Base-by-base conservation (phyloP, 2,888 invertebrate genomes). In the Stenodema calcarata region DNA sequence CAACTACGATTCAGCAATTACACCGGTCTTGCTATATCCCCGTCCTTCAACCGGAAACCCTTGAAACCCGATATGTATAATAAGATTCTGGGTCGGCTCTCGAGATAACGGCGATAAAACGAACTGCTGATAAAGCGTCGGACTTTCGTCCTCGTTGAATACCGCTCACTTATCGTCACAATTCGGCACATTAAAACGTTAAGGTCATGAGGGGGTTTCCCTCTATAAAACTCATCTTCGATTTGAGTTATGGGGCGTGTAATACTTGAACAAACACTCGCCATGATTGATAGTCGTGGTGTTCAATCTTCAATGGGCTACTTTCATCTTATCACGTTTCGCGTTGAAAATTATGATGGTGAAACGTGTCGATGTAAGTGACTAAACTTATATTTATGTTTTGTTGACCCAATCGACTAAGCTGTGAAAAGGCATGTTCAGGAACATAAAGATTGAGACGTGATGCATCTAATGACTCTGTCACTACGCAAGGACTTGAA, bases 71-170 rank as follows among this genome's bases (percentile, higher is more conserved):
- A 70, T 54, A n/a, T 70, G 28, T n/a, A n/a, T n/a, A n/a, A n/a
- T n/a, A n/a, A n/a, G n/a, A n/a, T n/a, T n/a, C n/a, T n/a, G n/a
- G n/a, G n/a, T n/a, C n/a, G n/a, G n/a, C n/a, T n/a, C n/a, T n/a
- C n/a, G n/a, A 28, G 70, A 70, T 70, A 28, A 27, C 28, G 70
- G 70, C 35, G 70, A 70, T 70, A 70, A 70, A 16, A 70, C 70
- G 27, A 28, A 28, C 69, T 27, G 16, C n/a, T n/a, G 70, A 70
- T 70, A 70, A 70, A 70, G 28, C 16, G 28, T 54, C 70, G 28
- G 70, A 70, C 70, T 70, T 70, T 70, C 70, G 70, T 70, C 70
- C 70, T 35, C 54, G 54, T 54, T n/a, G 7, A 54, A 54, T 54
- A 54, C n/a, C n/a, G n/a, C 9, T 18, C 54, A 7, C 14, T 54